Conservation (phyloP, 2,113 vertebrate species). For the Corydoras maculifer region DNA sequence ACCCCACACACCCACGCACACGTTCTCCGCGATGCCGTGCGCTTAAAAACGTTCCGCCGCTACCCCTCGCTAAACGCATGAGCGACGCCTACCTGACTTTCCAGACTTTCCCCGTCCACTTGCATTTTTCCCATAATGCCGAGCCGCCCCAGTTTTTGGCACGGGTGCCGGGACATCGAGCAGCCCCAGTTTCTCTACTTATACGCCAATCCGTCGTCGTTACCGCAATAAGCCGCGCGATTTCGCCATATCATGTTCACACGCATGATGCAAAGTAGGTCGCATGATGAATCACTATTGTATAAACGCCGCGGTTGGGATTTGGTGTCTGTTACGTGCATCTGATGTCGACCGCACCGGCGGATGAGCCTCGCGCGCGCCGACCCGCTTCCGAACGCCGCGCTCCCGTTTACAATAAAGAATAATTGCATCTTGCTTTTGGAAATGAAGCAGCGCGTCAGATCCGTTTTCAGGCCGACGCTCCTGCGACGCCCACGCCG, state of each 20-base stretch:
- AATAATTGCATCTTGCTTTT: slow-evolving; percentile 14
- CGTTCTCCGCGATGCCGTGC: too few relatives aligned
- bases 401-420: slow-evolving; percentile 3
- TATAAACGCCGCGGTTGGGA: background rate
- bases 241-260: slow-evolving; percentile 11
- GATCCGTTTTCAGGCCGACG: slow-evolving; percentile 11
- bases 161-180: background rate
- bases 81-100: too few relatives aligned
- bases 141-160: background rate
- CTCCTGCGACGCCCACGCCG: slow-evolving; percentile 20
- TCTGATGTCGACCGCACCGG: background rate
- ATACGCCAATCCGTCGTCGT: background rate
- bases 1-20: too few relatives aligned
- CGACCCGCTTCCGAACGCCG: background rate
- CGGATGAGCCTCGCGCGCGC: background rate
- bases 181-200: background rate
- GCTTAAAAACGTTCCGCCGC: too few relatives aligned
- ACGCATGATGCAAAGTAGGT: slow-evolving; percentile 1
- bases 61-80: too few relatives aligned
- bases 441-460: background rate
- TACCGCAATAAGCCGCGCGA: background rate
- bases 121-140: too few relatives aligned
- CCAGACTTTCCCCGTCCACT: too few relatives aligned
- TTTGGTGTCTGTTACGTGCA: slow-evolving; percentile 3
- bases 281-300: slow-evolving; percentile 12